Evolutionary conservation across 1,140 invertebrate species (phyloP).

Genomic region (Homarus americanus): DNA sequence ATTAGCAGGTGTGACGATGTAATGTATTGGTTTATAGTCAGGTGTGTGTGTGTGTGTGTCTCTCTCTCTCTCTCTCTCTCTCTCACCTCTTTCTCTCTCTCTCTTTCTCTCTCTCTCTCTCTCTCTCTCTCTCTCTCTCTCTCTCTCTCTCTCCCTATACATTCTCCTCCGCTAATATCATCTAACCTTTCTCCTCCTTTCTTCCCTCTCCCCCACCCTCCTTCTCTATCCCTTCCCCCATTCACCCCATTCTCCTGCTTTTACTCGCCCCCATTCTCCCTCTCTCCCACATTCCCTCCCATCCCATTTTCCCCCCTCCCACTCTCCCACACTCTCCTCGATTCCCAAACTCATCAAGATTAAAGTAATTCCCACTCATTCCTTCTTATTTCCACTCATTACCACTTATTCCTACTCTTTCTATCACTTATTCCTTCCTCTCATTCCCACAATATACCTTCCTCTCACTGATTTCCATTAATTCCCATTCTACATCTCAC

Average conservation of each 20-base stretch:
- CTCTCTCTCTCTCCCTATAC: not conserved
- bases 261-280: not conserved
- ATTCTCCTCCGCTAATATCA: not conserved
- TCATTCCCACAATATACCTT: no score
- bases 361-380: not conserved
- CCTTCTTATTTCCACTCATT: not conserved
- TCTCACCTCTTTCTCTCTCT: not conserved
- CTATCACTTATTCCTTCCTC: not conserved
- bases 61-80: not conserved
- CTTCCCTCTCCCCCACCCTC: not conserved
- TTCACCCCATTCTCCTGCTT: not conserved
- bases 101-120: conserved; percentile 2
- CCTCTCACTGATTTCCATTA: no score
- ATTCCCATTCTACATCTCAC: no score
- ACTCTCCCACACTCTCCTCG: not conserved
- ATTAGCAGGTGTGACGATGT: no score
- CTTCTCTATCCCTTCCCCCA: not conserved
- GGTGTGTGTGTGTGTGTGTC: no score
- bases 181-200: not conserved
- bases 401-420: not conserved
- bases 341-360: no score
- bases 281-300: not conserved
- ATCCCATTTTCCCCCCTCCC: not conserved
- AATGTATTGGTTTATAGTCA: no score
- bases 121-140: conserved; percentile 8